Evolutionary conservation across 2,797 vertebrate genomes (phyloP), one percentile per base, ranked within the genome.

Genomic region (Malurus leucopterus): DNA sequence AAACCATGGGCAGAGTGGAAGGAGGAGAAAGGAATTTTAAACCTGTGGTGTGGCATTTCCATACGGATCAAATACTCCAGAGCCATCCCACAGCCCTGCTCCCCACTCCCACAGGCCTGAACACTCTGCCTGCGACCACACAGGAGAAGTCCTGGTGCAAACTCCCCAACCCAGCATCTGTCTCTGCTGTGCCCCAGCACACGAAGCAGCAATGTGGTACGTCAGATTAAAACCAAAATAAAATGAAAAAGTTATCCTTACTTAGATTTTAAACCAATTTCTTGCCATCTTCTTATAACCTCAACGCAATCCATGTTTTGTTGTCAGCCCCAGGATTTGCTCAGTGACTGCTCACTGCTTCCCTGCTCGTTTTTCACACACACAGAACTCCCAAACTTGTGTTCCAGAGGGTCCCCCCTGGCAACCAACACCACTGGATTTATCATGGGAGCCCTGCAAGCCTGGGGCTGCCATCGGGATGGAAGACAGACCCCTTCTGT

Each of bases 401-500:
- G 70, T 75, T 92, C 46, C 76, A 59, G 76, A 84, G 80, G 62
- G 55, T 90, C 50, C 80, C 80, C 67, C 88, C 69, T 6, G 3
- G 2, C 75, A 64, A 29, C 72, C 85, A 81, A 72, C 34, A 1
- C 34, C 43, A 3, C 54, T 50, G 84, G 74, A 86, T 89, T 93
- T 92, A 92, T 95, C 74, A 16, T 2, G 2, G 15, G 71, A 91
- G 82, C 68, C 49, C 86, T 76, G 57, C 27, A 58, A 54, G 81
- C 72, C 91, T 14, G 76, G 50, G 91, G 80, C 89, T 93, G 91
- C 92, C 93, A 83, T 50, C 26, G 19, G 92, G 76, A 95, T 92
- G 80, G 44, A 93, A 82, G 27, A 90, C 95, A 95, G 86, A 92
- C 76, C 77, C 72, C 63, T 85, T 74, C 86, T 94, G 91, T 75